Conservation (phyloP, 2,888 invertebrate genomes). For the Suillia variegata region DNA sequence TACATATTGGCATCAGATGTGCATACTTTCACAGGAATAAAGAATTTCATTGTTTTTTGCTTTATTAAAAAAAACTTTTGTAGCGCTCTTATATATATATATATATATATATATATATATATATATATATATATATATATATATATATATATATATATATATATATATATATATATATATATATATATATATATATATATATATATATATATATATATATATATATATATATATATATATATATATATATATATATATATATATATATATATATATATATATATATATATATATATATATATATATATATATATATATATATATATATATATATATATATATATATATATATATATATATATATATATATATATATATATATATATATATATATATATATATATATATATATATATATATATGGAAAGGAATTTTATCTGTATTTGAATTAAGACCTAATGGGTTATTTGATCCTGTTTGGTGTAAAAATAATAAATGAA, state of each 20-base stretch:
- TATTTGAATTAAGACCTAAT: no score
- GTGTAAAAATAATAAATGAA: no score
- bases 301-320: background rate
- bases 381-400: background rate
- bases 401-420: no score
- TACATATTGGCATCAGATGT: no score
- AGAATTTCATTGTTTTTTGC: no score
- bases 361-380: background rate
- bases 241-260: background rate
- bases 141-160: background rate
- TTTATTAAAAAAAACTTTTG: no score
- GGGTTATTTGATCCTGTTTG: no score
- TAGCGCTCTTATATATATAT: conserved; percentile 5
- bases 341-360: background rate
- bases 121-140: conserved; percentile 1
- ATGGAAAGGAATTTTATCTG: no score
- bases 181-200: background rate
- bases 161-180: background rate
- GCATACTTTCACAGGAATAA: no score
- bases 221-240: background rate
- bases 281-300: background rate
- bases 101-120: background rate
- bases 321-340: background rate
- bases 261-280: background rate
- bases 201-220: background rate